These are phyloP conservation scores for Hepsetus odoe DNA, from an alignment of 2,113 vertebrate genomes.

Conservation along the genomic window DNA sequence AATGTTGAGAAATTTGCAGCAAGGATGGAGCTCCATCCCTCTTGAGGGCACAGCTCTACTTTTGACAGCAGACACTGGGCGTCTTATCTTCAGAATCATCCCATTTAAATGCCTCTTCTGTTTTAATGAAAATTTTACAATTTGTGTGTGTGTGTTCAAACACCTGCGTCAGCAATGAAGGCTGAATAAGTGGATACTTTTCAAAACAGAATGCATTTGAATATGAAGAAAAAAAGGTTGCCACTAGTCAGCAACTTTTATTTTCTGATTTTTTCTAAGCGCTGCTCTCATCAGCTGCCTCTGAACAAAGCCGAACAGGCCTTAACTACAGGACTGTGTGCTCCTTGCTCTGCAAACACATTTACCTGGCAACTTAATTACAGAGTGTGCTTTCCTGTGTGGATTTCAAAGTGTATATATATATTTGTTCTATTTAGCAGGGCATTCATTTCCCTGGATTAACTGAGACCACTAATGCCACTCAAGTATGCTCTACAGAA, in stretches of 20 bases:
- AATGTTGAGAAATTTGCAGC: too few species aligned
- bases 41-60: too few species aligned
- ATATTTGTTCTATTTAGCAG: not conserved
- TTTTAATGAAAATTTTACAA: not conserved
- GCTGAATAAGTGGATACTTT: too few species aligned
- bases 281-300: not conserved
- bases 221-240: not conserved
- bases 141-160: not conserved
- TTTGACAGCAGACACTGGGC: not conserved
- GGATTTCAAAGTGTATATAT: not conserved
- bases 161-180: not conserved
- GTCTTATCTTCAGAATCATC: too few species aligned
- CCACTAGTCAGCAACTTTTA: not conserved
- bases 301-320: not conserved
- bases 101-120: too few species aligned
- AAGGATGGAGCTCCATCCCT: too few species aligned
- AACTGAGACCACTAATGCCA: not conserved
- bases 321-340: not conserved
- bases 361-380: conserved; percentile 24
- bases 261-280: too few species aligned
- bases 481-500: not conserved
- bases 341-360: not conserved
- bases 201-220: too few species aligned
- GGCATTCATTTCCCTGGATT: conserved; percentile 1
- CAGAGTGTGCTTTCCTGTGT: conserved; percentile 17